Percentiles rank a stretch among this genome's conserved stretches.
phyloP scores from a whole-genome alignment of 2,113 vertebrate genomes.

The Ivindomyrus marchei region DNA sequence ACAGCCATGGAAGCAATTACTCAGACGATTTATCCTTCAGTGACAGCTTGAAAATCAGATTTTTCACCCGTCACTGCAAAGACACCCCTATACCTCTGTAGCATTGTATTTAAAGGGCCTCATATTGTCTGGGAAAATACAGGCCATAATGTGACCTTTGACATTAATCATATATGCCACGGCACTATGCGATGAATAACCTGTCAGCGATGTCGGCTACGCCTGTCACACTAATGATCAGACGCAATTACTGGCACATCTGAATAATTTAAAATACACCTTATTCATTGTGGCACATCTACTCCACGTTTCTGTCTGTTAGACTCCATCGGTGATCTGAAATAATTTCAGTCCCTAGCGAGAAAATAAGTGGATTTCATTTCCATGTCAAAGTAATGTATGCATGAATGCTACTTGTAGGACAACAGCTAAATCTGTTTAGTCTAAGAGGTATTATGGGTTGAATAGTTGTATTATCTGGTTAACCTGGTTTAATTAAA shows the following conservation, averaged over 20 bases:
- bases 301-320: neutral
- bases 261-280: neutral
- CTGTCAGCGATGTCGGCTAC: neutral
- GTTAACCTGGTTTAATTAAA: neutral
- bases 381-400: neutral
- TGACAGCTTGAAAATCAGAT: neutral
- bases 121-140: neutral
- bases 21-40: neutral
- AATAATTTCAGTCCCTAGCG: neutral
- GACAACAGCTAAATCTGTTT: neutral
- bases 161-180: neutral
- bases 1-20: neutral
- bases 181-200: neutral
- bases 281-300: neutral
- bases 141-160: neutral
- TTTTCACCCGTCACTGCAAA: neutral
- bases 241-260: neutral
- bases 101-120: neutral
- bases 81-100: neutral
- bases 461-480: neutral
- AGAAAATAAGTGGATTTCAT: neutral
- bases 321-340: neutral
- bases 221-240: neutral
- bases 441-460: neutral
- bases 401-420: neutral